phyloP scores from a whole-genome alignment of 1,140 invertebrate genomes.

The Kradibia gibbosae region DNA sequence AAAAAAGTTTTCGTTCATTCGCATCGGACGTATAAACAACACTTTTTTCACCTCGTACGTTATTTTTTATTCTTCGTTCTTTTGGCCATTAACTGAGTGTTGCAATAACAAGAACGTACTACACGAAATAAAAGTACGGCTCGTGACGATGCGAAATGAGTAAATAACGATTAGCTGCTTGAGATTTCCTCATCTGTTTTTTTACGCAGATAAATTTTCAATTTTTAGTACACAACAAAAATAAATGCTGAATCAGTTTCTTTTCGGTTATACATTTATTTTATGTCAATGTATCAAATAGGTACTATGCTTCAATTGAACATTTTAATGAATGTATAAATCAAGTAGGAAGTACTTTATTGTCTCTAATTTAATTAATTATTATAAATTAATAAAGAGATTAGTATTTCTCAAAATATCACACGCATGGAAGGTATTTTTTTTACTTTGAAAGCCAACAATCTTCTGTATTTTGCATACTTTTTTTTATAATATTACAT shows the following conservation, averaged over 20 bases:
- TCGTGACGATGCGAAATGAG: not conserved
- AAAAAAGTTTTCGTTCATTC: conserved; percentile 16
- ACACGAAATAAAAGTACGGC: not conserved
- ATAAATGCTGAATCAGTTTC: not conserved
- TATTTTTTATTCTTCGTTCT: not conserved
- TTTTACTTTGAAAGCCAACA: no score
- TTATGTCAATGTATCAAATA: no score
- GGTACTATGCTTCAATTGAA: no score
- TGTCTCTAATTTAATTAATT: no score
- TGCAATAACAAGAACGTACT: conserved; percentile 33
- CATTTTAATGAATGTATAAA: no score
- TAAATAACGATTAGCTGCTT: not conserved
- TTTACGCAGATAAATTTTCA: not conserved
- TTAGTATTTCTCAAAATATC: no score
- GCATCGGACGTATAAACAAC: not conserved
- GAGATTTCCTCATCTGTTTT: conserved; percentile 29
- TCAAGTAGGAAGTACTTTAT: no score
- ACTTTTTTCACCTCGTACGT: conserved; percentile 22
- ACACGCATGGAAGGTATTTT: no score
- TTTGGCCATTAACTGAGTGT: conserved; percentile 40
- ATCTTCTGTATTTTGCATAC: no score
- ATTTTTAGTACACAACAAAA: not conserved
- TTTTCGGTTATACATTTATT: no score
- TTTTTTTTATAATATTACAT: no score
- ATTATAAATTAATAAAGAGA: no score